Evolutionary conservation across 2,888 invertebrate species (phyloP), one percentile per base, ranked within the genome.

Genomic region (Agrotis clavis): DNA sequence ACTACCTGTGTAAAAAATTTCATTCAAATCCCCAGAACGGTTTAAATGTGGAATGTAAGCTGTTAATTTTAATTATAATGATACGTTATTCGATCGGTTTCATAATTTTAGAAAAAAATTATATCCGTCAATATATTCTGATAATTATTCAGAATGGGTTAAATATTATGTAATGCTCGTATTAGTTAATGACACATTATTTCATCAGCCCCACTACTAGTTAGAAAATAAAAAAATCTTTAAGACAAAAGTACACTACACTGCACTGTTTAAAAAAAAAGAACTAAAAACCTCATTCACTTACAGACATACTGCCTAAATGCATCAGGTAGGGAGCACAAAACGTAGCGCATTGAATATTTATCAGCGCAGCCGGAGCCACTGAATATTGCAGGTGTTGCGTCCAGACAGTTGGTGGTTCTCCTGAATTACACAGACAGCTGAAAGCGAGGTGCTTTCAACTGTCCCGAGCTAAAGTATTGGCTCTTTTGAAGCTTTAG

Each of bases 321-420:
- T 73, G 74, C 68, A 79, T 82, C 74, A 73, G 21, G 53, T 18
- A 21, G 1, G 18, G 35, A 21, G 16, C 51, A 82, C 83, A 60
- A 78, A 80, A 73, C 69, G 79, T 30, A 67, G 60, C 35, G 13
- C 79, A 82, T 82, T 79, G 79, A 78, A 80, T 80, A 80, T 80
- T 79, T 80, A 80, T 69, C 61, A 67, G 53, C 14, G 65, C 66
- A 66, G 48, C 25, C 78, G 64, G 59, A 51, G n/a, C 21, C 56
- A 61, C 66, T 82, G 79, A 82, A 82, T 79, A 82, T 67, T 79
- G 66, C 63, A 82, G 73, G 82, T 79, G 66, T 45, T 56, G 53
- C 82, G 66, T 60, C 35, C 66, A 63, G 54, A 57, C 63, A 9
- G 61, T 35, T 48, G 64, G 30, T 48, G 65, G 63, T 30, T 50